These are phyloP conservation scores for Acronicta aceris DNA, from an alignment of 2,888 invertebrate genomes.

Conservation along the genomic window DNA sequence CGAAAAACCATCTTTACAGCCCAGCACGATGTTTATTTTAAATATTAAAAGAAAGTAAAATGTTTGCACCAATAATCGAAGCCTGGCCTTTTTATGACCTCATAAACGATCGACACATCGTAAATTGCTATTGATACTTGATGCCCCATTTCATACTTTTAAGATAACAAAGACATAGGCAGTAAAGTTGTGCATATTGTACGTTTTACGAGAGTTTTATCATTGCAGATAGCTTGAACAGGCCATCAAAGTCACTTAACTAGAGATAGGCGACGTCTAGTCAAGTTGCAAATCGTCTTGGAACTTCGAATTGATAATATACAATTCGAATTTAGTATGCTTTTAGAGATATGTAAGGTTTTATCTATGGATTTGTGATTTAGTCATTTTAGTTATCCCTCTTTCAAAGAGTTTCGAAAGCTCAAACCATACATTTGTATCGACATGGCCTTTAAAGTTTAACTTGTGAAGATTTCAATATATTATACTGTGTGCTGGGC, in stretches of 20 bases:
- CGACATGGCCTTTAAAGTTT: background rate
- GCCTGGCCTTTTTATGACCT: constrained; percentile 50
- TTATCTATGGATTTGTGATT: constrained; percentile 8
- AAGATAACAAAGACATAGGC: constrained; percentile 59
- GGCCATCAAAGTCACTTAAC: constrained; percentile 58
- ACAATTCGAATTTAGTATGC: constrained; percentile 37
- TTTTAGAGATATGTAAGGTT: constrained; percentile 20
- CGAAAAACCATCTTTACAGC: background rate
- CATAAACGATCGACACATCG: constrained; percentile 56
- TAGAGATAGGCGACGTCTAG: constrained; percentile 43
- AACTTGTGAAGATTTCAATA: background rate
- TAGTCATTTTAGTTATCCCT: constrained; percentile 5
- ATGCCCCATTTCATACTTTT: constrained; percentile 59
- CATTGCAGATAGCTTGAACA: constrained; percentile 53
- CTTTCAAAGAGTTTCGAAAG: background rate
- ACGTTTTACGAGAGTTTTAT: constrained; percentile 58
- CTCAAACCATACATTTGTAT: background rate
- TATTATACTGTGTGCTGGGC: background rate
- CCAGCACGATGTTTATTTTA: constrained; percentile 38
- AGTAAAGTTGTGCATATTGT: constrained; percentile 58
- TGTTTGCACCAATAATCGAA: constrained; percentile 35
- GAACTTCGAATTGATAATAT: constrained; percentile 50
- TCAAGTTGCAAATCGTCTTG: constrained; percentile 51
- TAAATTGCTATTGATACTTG: constrained; percentile 56
- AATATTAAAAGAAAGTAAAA: constrained; percentile 36